Conservation (phyloP, 2,888 invertebrate species). For the Catotricha subobsoleta region DNA sequence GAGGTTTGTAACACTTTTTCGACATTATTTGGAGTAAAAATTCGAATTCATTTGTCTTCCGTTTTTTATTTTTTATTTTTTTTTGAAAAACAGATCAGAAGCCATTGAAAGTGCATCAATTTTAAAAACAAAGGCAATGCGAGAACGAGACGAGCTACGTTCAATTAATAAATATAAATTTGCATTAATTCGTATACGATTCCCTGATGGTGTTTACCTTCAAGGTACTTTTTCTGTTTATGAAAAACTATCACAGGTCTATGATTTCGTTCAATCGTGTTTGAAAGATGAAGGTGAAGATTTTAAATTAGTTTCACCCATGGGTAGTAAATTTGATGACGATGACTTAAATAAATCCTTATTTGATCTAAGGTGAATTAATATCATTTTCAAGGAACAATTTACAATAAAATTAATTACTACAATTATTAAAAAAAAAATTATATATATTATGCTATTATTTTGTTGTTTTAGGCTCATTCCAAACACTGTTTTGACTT, state of each 20-base stretch:
- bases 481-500: slow-evolving; percentile 65
- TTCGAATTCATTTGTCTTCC: too few relatives aligned
- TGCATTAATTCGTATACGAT: slow-evolving; percentile 65
- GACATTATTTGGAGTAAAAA: not conserved
- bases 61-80: slow-evolving; percentile 3
- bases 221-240: slow-evolving; percentile 83
- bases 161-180: slow-evolving; percentile 71
- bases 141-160: slow-evolving; percentile 71
- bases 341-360: slow-evolving; percentile 53
- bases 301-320: slow-evolving; percentile 49
- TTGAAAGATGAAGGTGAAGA: slow-evolving; percentile 47
- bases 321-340: slow-evolving; percentile 45
- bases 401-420: too few relatives aligned
- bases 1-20: slow-evolving; percentile 30
- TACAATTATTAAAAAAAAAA: too few relatives aligned
- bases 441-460: too few relatives aligned
- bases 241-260: slow-evolving; percentile 55
- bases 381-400: too few relatives aligned
- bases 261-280: slow-evolving; percentile 63
- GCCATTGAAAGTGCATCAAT: slow-evolving; percentile 63
- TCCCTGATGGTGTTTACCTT: slow-evolving; percentile 70
- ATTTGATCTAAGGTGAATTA: slow-evolving; percentile 36
- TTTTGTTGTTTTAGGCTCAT: slow-evolving; percentile 58
- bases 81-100: slow-evolving; percentile 37
- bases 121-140: slow-evolving; percentile 85